Evolutionary conservation across 35 echinoderm and acorn worm genomes (phyloP).

Genomic region (Ophiothrix spiculata): DNA sequence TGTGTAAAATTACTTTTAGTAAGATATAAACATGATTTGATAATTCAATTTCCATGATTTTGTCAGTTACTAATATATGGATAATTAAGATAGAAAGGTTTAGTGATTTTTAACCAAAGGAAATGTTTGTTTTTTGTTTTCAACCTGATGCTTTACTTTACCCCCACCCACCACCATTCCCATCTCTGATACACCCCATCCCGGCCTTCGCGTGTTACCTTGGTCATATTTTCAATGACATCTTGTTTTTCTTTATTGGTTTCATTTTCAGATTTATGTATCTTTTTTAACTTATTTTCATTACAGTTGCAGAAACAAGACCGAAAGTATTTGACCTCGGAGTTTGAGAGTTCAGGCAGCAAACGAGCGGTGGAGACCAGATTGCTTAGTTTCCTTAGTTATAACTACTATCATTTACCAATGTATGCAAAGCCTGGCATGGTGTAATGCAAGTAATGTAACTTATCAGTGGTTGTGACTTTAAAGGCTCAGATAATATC

Average conservation of each 20-base stretch:
- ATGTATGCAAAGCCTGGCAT: conserved; percentile 99
- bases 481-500: too few relatives aligned
- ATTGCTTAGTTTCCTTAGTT: conserved; percentile 93
- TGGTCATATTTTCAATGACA: too few relatives aligned
- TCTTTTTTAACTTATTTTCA: neutral
- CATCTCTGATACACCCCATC: neutral
- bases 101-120: too few relatives aligned
- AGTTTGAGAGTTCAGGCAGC: conserved; percentile 57
- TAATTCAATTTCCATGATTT: too few relatives aligned
- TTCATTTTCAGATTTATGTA: neutral
- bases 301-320: conserved; percentile 77
- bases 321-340: conserved; percentile 72
- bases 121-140: too few relatives aligned
- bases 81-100: too few relatives aligned
- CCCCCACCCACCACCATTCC: neutral
- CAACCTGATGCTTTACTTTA: too few relatives aligned
- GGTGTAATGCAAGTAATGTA: conserved; percentile 39
- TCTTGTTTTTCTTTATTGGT: neutral
- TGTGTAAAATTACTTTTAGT: too few relatives aligned
- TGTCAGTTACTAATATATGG: too few relatives aligned
- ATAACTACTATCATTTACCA: conserved; percentile 96
- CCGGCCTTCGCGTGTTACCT: neutral
- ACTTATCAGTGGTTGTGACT: too few relatives aligned
- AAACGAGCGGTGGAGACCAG: conserved; percentile 85
- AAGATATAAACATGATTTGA: too few relatives aligned